phyloP scores from a whole-genome alignment of 2,113 vertebrate genomes.

The Abramis brama region DNA sequence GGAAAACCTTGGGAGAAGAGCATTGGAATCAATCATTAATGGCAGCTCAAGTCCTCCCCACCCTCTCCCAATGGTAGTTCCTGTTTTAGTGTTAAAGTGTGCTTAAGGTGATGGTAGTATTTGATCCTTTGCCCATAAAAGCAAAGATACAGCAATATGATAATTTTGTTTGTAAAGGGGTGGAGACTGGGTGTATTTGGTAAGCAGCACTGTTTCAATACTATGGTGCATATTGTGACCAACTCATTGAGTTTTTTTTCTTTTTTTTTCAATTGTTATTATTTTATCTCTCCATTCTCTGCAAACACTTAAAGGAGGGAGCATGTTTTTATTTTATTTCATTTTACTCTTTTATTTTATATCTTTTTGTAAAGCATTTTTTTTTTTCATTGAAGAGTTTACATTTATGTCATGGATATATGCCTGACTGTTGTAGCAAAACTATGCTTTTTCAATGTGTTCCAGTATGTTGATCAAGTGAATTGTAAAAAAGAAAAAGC shows the following conservation, averaged over 20 bases:
- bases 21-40: constrained; percentile 72
- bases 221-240: constrained; percentile 82
- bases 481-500: constrained; percentile 62
- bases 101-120: constrained; percentile 42
- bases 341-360: constrained; percentile 17
- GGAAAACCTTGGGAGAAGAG: constrained; percentile 73
- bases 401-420: constrained; percentile 74
- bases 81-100: constrained; percentile 64
- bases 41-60: constrained; percentile 75
- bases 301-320: constrained; percentile 67
- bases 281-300: constrained; percentile 71
- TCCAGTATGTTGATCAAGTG: constrained; percentile 76
- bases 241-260: constrained; percentile 58
- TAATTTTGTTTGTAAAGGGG: constrained; percentile 70
- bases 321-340: background rate
- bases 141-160: constrained; percentile 83
- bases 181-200: constrained; percentile 61
- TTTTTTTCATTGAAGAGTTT: constrained; percentile 67
- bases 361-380: background rate
- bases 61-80: constrained; percentile 64
- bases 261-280: constrained; percentile 12
- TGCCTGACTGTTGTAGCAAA: constrained; percentile 80
- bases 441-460: constrained; percentile 64
- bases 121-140: constrained; percentile 32
- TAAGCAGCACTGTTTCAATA: constrained; percentile 71